Evolutionary conservation across 2,888 invertebrate genomes (phyloP).

Genomic region (Drosophila limbata): DNA sequence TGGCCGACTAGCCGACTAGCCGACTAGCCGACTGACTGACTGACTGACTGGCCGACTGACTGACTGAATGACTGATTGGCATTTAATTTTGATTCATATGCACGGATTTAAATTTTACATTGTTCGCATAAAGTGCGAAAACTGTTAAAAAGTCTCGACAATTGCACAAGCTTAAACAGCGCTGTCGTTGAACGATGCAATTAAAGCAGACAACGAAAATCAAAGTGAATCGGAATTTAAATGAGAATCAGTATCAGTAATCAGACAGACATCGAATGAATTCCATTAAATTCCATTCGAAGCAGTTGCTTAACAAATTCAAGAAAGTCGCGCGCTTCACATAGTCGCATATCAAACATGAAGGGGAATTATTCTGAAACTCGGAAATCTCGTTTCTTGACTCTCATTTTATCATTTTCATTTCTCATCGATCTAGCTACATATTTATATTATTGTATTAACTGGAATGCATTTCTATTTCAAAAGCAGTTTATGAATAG

Average conservation of each 20-base stretch:
- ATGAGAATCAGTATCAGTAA: slow-evolving; percentile 17
- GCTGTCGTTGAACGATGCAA: slow-evolving; percentile 32
- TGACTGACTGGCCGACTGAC: slow-evolving; percentile 16
- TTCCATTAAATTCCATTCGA: slow-evolving; percentile 71
- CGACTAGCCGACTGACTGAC: neutral
- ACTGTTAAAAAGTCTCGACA: slow-evolving; percentile 30
- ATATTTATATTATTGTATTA: slow-evolving; percentile 52
- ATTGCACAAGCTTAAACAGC: slow-evolving; percentile 28
- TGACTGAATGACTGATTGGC: slow-evolving; percentile 15
- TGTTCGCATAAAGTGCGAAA: slow-evolving; percentile 68
- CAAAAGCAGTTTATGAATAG: slow-evolving; percentile 58
- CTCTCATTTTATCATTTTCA: slow-evolving; percentile 21
- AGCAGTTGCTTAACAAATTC: slow-evolving; percentile 55
- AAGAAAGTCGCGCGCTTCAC: slow-evolving; percentile 54
- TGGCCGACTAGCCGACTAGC: slow-evolving; percentile 26
- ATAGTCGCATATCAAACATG: slow-evolving; percentile 12
- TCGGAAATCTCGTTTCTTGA: slow-evolving; percentile 45
- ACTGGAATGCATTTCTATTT: slow-evolving; percentile 66
- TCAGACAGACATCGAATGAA: slow-evolving; percentile 53
- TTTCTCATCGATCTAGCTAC: slow-evolving; percentile 12
- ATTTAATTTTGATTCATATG: slow-evolving; percentile 57
- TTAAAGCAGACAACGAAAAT: slow-evolving; percentile 49
- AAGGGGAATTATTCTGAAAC: slow-evolving; percentile 2
- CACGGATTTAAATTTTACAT: slow-evolving; percentile 34
- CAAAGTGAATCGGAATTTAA: slow-evolving; percentile 46